These are phyloP conservation scores for Drosophila oshimai DNA, from an alignment of 1,140 invertebrate species.

Conservation along the genomic window DNA sequence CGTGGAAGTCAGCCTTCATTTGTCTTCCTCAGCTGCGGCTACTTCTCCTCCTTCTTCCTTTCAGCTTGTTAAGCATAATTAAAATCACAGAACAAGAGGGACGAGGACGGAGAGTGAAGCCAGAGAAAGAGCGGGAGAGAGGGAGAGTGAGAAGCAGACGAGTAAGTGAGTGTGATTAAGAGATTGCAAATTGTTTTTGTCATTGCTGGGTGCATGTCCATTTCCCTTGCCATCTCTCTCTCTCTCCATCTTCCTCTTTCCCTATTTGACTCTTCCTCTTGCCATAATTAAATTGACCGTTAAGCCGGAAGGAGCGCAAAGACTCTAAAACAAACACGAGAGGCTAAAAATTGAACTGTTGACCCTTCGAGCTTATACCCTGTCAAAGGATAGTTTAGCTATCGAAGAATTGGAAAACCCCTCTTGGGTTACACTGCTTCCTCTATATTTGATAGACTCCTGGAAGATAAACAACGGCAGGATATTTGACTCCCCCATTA, in stretches of 20 bases:
- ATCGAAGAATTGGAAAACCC: no score
- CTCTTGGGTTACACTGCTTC: no score
- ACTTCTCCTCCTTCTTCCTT: constrained; percentile 6
- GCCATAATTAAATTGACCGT: constrained; percentile 26
- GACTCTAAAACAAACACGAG: constrained; percentile 10
- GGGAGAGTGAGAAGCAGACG: neutral
- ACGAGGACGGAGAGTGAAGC: neutral
- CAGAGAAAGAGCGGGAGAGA: neutral
- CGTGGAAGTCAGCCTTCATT: constrained; percentile 13
- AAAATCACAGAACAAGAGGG: constrained; percentile 29
- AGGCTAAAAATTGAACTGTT: neutral
- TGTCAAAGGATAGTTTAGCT: no score
- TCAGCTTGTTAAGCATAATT: constrained; percentile 51
- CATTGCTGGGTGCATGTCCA: neutral
- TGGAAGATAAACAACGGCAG: no score
- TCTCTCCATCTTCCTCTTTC: no score
- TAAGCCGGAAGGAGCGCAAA: constrained; percentile 3
- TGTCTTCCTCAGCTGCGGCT: constrained; percentile 17
- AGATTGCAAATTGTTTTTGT: constrained; percentile 35
- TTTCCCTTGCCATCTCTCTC: neutral
- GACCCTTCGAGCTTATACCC: no score
- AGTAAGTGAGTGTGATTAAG: constrained; percentile 26
- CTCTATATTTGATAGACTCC: no score
- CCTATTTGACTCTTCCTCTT: constrained; percentile 19
- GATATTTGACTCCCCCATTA: no score